Base-by-base conservation (phyloP, 2,113 vertebrate species). In the Oceanodroma tethys region DNA sequence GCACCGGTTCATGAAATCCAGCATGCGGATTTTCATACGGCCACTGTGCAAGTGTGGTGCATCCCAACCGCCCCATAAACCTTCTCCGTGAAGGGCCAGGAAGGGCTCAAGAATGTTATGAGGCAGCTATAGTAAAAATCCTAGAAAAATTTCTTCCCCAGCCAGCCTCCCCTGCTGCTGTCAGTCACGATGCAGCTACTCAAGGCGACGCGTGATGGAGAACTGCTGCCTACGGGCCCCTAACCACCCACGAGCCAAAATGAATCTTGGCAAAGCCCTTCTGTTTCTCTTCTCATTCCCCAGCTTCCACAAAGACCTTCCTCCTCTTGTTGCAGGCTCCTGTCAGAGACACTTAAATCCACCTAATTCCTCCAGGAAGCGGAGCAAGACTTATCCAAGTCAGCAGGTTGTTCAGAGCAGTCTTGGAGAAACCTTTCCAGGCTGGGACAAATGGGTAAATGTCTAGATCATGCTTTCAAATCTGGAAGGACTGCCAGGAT, bases 121-220 rank as follows among this genome's bases (percentile, higher is more conserved):
- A 93, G 70, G 84, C 73, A 83, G 58, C 48, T 80, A 29, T 27
- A 81, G 60, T 45, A 53, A 94, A 95, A 95, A 95, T 66, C 89
- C 70, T 42, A 79, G 68, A 68, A 74, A 90, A 93, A 56, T 19
- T 25, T 84, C 80, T 59, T 71, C 47, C 38, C 43, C 63, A 63
- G 85, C 9, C 80, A 81, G 65, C 76, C 88, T 92, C 81, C 66
- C 40, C 88, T 84, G 88, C 91, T 60, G 90, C 95, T 92, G 86
- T 93, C 95, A 95, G 95, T 95, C 94, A 96, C 26, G 19, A 91
- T 56, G 86, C 88, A 88, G 95, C 94, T 93, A 76, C 80, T 92
- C 60, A 55, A 86, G 83, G 72, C 16, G 18, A 81, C 5, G 29
- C 1, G 11, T 83, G 75, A 96, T 56, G 73, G 65, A 93, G 83